These are phyloP conservation scores for Scaptomyza pallida DNA, from an alignment of 1,140 invertebrate genomes.

Conservation along the genomic window DNA sequence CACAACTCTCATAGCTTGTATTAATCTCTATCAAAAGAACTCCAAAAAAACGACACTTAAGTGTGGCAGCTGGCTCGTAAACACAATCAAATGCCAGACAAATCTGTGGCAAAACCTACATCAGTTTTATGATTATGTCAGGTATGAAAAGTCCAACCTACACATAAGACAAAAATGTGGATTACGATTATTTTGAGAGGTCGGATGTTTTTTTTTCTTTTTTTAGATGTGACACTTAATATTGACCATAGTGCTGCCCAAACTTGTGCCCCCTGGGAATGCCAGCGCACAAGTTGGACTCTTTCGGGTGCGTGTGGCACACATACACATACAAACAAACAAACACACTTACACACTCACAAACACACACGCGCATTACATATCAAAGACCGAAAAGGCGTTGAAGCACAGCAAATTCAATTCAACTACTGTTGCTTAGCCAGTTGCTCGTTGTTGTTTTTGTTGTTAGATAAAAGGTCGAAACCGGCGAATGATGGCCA, in stretches of 20 bases:
- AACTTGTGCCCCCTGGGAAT: constrained; percentile 57
- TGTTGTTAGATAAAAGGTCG: constrained; percentile 70
- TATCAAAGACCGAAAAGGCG: constrained; percentile 73
- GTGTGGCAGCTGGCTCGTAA: not conserved
- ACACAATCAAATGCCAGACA: not conserved
- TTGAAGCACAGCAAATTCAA: constrained; percentile 79
- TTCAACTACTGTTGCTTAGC: constrained; percentile 77
- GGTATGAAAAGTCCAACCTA: constrained; percentile 15
- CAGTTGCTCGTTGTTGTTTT: constrained; percentile 57
- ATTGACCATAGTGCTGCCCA: constrained; percentile 31
- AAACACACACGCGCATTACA: constrained; percentile 22
- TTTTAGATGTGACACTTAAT: constrained; percentile 23
- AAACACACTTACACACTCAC: constrained; percentile 1
- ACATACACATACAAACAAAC: not conserved
- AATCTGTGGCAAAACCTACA: constrained; percentile 15
- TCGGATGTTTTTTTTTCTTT: not conserved
- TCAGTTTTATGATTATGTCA: constrained; percentile 58
- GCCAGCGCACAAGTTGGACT: not conserved
- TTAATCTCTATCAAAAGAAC: constrained; percentile 47
- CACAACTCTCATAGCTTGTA: constrained; percentile 42
- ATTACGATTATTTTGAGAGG: constrained; percentile 10
- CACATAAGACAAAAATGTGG: not conserved
- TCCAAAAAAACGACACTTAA: constrained; percentile 10
- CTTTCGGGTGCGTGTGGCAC: not conserved
- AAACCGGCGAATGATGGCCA: constrained; percentile 17